Evolutionary conservation across 2,888 invertebrate species (phyloP).

Genomic region (Xestia c-nigrum): DNA sequence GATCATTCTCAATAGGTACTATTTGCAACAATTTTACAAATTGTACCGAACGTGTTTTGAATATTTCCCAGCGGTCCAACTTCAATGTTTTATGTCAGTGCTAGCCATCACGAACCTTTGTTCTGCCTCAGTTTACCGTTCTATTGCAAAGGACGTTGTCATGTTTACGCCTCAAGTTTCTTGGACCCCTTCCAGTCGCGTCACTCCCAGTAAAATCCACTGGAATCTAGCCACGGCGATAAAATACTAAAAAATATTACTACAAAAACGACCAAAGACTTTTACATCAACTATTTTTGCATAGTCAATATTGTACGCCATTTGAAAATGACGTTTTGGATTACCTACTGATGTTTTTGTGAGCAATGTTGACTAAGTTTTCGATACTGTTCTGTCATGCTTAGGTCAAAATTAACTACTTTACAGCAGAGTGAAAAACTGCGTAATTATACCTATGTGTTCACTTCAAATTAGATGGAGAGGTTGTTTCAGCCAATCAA

Average conservation of each 20-base stretch:
- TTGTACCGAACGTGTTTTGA: constrained; percentile 14
- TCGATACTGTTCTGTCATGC: background rate
- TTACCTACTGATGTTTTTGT: constrained; percentile 13
- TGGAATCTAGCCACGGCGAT: constrained; percentile 76
- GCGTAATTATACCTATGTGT: no score
- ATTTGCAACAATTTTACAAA: constrained; percentile 43
- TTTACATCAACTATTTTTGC: constrained; percentile 42
- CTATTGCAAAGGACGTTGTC: constrained; percentile 78
- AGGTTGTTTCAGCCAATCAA: no score
- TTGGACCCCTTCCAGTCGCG: constrained; percentile 83
- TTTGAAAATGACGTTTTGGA: constrained; percentile 29
- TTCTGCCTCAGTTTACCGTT: constrained; percentile 70
- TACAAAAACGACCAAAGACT: constrained; percentile 48
- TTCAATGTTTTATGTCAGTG: constrained; percentile 71
- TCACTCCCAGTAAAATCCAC: constrained; percentile 73
- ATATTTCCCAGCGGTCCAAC: constrained; percentile 59
- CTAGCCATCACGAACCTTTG: constrained; percentile 54
- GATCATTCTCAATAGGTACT: background rate
- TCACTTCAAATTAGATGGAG: no score
- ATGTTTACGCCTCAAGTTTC: constrained; percentile 81
- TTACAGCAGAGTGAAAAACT: no score
- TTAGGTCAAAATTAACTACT: no score
- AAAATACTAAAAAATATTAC: constrained; percentile 74
- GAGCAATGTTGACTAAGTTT: constrained; percentile 10
- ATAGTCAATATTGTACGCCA: constrained; percentile 28